Evolutionary conservation across 2,113 vertebrate genomes (phyloP), one percentile per base, ranked within the genome.

Genomic region (Ramphastos sulfuratus): DNA sequence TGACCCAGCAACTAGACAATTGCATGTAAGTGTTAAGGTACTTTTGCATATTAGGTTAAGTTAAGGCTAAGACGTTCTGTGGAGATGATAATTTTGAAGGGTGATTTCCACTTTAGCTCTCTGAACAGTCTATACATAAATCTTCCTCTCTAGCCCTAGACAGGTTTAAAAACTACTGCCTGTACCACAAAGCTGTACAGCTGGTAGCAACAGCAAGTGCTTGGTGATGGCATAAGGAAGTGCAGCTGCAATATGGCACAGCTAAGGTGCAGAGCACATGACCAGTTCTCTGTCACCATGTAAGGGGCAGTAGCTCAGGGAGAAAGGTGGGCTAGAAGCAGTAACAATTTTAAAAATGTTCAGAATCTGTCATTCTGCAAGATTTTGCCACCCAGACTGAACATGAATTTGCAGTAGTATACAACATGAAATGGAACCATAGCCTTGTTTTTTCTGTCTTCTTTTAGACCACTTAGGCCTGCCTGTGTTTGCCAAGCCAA

Each of bases 241-340:
- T n/a, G 8, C 31, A 85, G 2, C 33, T 69, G 54, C 33, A 69
- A 31, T 82, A 61, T 10, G 7, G 24, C 55, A 37, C 48, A 61
- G 48, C 48, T 56, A 16, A 78, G 56, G 58, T 4, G 4, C 9
- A 54, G 44, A n/a, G 15, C 25, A 0, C 13, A 18, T 0, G 1
- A 15, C 9, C 9, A 18, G 39, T 56, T 85, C n/a, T 85, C 44
- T 87, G 28, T 24, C 0, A 1, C 37, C 16, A 10, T 6, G 1
- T 31, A 27, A 42, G 18, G 46, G 37, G 12, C n/a, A 33, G 31
- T 30, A 52, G 59, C 37, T 75, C 50, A 33, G 37, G 33, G 48
- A 28, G 31, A 52, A 72, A 46, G 20, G 44, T 19, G 42, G 44
- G 33, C 30, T 79, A 59, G 56, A 77, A 81, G 73, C 52, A 27